Evolutionary conservation across 30 jellyfish, hydroid and myxozoan genomes (phyloP), one percentile per base, ranked within the genome.

Genomic region (Haliclystus octoradiatus): DNA sequence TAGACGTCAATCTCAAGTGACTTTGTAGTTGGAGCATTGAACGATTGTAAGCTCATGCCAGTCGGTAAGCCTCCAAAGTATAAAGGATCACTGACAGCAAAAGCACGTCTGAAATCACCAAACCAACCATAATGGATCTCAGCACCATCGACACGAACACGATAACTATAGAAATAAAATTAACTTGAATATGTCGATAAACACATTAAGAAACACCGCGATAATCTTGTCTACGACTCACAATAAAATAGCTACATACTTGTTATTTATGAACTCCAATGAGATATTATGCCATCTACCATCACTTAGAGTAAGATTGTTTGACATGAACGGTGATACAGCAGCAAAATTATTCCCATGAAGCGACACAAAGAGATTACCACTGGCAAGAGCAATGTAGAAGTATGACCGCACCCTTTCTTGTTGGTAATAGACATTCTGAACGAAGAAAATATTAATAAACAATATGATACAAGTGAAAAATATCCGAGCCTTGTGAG

Each of bases 281-380:
- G 96, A 49, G 12, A 73, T 66, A 62, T 84, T 89, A 72, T 89
- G 98, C 95, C 95, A 89, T 52, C 57, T 68, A 49, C 98, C 98
- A 73, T 89, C 95, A 62, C 89, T 71, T 12, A 89, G 62, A 26
- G 95, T 76, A 5, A 74, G 73, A 72, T 89, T 82, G 33, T 75
- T 79, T 31, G 92, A 66, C 65, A 89, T 32, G 61, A 33, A 89
- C 5, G 98, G 98, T 7, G 84, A 32, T 25, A 71, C 62, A 29
- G 85, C 67, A 28, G 73, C 81, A 32, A 76, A 72, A 46, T 72
- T 76, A 52, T 68, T 77, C 60, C 72, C 85, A 63, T 81, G 93
- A 27, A 74, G 66, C 7, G 76, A 63, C 23, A 82, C 46, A 27
- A 89, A 73, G 26, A 89, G 34, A 71, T 89, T 81, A 19, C 98